Conservation (phyloP, 1,140 invertebrate genomes). For the Pectinophora gossypiella region DNA sequence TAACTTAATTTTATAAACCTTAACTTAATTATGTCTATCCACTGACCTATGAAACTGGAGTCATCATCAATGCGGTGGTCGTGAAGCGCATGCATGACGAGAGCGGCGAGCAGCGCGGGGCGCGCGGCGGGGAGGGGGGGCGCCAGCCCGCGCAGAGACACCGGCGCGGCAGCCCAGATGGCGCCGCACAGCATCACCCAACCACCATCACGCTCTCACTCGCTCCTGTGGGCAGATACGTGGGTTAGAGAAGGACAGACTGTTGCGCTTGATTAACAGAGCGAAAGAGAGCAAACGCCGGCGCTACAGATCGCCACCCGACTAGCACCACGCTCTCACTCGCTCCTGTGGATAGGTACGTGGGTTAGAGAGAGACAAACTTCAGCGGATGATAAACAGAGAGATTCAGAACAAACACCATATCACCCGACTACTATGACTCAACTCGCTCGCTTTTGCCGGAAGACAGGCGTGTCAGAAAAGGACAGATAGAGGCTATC, state of each 20-base stretch:
- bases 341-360: too few species aligned
- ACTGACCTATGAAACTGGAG: conserved; percentile 62
- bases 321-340: conserved; percentile 12
- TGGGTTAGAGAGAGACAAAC: too few species aligned
- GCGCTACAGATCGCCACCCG: conserved; percentile 56
- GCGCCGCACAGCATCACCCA: conserved; percentile 58
- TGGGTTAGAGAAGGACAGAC: too few species aligned
- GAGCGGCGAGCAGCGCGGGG: conserved; percentile 51
- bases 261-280: too few species aligned
- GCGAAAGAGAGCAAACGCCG: too few species aligned
- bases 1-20: too few species aligned
- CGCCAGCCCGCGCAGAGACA: conserved; percentile 59
- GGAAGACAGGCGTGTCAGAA: too few species aligned
- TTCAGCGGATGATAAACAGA: too few species aligned
- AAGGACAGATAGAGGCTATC: too few species aligned
- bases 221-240: too few species aligned
- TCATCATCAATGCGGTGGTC: conserved; percentile 38
- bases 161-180: conserved; percentile 59
- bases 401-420: too few species aligned
- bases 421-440: conserved; percentile 32
- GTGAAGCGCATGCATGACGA: conserved; percentile 64
- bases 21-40: too few species aligned
- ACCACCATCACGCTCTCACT: conserved; percentile 12
- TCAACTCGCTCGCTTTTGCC: not conserved
- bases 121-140: conserved; percentile 52